Conservation (phyloP, 2,113 vertebrate genomes). For the Ondatra zibethicus region DNA sequence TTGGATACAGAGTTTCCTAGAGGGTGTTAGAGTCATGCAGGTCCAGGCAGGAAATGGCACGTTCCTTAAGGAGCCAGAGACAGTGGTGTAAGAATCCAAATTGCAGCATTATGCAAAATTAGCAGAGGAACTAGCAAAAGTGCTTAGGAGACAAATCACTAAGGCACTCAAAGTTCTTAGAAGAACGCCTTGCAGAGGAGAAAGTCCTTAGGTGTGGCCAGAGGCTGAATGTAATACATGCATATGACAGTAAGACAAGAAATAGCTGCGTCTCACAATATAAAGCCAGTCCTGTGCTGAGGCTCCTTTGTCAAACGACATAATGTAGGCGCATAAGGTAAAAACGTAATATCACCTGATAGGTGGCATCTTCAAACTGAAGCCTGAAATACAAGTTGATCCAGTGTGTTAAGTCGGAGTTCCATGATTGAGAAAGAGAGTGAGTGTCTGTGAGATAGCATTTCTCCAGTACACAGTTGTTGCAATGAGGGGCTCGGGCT, state of each 20-base stretch:
- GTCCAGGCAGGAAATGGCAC: neutral
- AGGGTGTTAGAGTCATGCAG: neutral
- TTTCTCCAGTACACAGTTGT: neutral
- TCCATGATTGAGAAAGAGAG: neutral
- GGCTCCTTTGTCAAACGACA: slow-evolving; percentile 7
- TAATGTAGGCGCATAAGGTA: neutral
- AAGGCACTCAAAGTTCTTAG: neutral
- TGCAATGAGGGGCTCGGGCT: too few relatives aligned
- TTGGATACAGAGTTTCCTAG: neutral
- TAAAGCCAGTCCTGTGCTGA: neutral
- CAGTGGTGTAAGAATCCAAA: neutral
- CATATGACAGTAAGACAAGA: neutral
- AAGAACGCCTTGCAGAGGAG: neutral
- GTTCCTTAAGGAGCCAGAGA: neutral
- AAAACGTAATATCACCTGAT: neutral
- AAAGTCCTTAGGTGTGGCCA: neutral
- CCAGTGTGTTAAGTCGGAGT: neutral
- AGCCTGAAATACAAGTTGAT: neutral
- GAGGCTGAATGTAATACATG: neutral
- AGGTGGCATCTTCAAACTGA: neutral
- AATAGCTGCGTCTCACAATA: neutral
- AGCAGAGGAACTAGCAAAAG: neutral
- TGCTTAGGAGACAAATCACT: neutral
- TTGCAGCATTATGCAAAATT: neutral
- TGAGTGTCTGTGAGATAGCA: neutral